Base-by-base conservation (phyloP, 1,140 invertebrate genomes). In the Pomacea maculata region DNA sequence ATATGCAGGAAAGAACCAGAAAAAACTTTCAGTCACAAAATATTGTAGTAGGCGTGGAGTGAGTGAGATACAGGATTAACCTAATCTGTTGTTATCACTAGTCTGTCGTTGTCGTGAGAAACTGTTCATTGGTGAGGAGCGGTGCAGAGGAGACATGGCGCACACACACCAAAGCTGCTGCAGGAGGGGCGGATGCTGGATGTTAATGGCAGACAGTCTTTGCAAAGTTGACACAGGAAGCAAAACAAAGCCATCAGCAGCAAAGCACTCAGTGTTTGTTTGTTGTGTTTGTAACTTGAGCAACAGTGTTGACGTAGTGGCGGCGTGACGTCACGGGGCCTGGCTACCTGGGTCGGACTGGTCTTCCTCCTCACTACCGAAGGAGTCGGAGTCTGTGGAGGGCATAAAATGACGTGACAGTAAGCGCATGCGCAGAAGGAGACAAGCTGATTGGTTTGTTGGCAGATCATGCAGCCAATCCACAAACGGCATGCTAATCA, bases 391-490 rank as follows among this genome's bases (percentile, higher is more conserved):
- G 71, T 72, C 71, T 72, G 71, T 52, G 52, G 71, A 72, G 29
- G 29, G 71, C 15, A 72, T 29, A 72, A 72, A 72, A 72, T 45
- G 71, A 72, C 71, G 34, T 72, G n/a, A 72, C 52, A 72, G 71
- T 72, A 29, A 72, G 29, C 29, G 52, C 71, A 19, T 34, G 29
- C 29, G 34, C 29, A 34, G n/a, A 29, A 72, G 34, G 29, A 72
- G 52, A 45, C 29, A 45, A 34, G 71, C 71, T 12, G 67, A n/a
- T 25, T 4, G 67, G 34, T 34, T 70, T 45, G 11, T 34, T 12
- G 67, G 34, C 71, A 45, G 5, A 52, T 72, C 17, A 45, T 29
- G 52, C 71, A 7, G 1, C 11, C 52, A 52, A 15, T 45, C 29
- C 34, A 6, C 6, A 52, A 72, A 45, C 45, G 71, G 17, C 34